These are phyloP conservation scores for Eubasilissa splendida DNA, from an alignment of 2,888 invertebrate species.

Conservation along the genomic window DNA sequence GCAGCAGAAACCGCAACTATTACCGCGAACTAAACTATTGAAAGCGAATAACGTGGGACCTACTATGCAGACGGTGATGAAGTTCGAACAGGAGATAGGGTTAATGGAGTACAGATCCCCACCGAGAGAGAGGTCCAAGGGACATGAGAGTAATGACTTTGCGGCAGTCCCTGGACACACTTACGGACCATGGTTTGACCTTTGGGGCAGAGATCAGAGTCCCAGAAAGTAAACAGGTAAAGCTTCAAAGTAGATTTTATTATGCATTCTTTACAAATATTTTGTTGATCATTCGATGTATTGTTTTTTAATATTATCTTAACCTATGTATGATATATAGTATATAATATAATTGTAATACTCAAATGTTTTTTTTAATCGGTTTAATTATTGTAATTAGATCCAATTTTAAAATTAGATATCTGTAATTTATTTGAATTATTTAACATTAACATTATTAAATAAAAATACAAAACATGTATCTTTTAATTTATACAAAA, in stretches of 20 bases:
- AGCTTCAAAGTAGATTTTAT: not conserved
- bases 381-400: too few relatives aligned
- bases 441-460: too few relatives aligned
- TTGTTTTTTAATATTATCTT: not conserved
- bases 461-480: too few relatives aligned
- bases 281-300: not conserved
- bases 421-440: too few relatives aligned
- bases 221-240: slow-evolving; percentile 51
- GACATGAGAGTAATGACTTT: slow-evolving; percentile 66
- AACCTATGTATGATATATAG: too few relatives aligned
- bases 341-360: too few relatives aligned
- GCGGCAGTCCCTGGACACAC: slow-evolving; percentile 78
- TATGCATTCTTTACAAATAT: not conserved
- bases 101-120: slow-evolving; percentile 67
- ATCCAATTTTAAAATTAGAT: too few relatives aligned
- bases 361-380: too few relatives aligned
- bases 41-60: slow-evolving; percentile 67
- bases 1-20: slow-evolving; percentile 73
- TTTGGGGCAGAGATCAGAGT: slow-evolving; percentile 81
- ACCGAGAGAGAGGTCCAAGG: slow-evolving; percentile 64
- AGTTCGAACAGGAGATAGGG: slow-evolving; percentile 63
- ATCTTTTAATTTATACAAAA: too few relatives aligned
- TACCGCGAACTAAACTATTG: slow-evolving; percentile 81
- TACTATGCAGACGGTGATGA: slow-evolving; percentile 60
- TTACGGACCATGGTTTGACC: slow-evolving; percentile 91